Base-by-base conservation (phyloP, 1,140 invertebrate genomes). In the Meloidogyne hapla region DNA sequence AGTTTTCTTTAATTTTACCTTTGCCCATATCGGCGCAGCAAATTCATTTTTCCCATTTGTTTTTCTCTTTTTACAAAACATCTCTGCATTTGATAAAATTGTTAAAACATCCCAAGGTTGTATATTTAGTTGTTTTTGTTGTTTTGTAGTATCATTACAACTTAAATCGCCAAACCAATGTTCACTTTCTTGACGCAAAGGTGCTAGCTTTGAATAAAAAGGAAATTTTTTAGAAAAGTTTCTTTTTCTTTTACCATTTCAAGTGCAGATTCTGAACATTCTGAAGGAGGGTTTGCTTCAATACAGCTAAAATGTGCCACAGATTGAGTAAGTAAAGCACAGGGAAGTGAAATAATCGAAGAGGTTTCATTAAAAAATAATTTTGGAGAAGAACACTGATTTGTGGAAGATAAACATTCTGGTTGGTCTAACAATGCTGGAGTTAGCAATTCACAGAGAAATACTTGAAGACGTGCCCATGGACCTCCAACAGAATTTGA, bases 381-480 rank as follows among this genome's bases (percentile, higher is more conserved):
- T 48, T 9, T 18, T 28, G 25, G 8, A 25, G 25, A 28, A 45
- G 61, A 25, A 71, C 45, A 77, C 10, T 28, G 67, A 9, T 42
- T 25, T 25, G 38, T 23, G 18, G 48, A 8, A 21, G n/a, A 74
- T 56, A 42, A 77, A 83, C 33, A 70, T 45, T 21, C 18, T 2
- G 56, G 28, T 64, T 85, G 85, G 70, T 85, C 84, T 63, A 67
- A 63, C n/a, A 85, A 69, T 0, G 84, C 77, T 3, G 84, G 84
- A 13, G 84, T 82, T 13, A 85, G 65, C 23, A 85, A 69, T 75
- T 85, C 86, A 65, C 84, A 85, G 6, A 79, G 61, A 69, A 84
- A 85, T 74, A 83, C 77, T 64, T 85, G 86, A 4, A 79, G 28
- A 45, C 28, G 64, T 42, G 63, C 40, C 75, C 77, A 83, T 13